These are phyloP conservation scores for Tolmerus cingulatus DNA, from an alignment of 2,888 invertebrate genomes.

Conservation along the genomic window DNA sequence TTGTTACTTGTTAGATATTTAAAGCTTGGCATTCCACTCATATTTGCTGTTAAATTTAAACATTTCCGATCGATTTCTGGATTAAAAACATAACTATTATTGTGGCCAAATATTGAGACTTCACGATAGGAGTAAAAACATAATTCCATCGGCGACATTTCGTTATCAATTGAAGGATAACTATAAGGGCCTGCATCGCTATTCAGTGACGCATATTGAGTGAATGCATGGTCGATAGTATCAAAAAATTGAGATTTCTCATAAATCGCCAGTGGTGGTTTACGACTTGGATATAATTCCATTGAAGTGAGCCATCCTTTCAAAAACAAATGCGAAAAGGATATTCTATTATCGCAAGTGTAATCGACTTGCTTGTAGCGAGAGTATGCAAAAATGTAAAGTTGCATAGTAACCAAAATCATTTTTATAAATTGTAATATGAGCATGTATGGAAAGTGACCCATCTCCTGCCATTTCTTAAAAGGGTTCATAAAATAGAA, in stretches of 20 bases:
- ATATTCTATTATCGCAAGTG: slow-evolving; percentile 88
- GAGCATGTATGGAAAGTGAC: slow-evolving; percentile 95
- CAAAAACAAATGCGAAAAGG: slow-evolving; percentile 93
- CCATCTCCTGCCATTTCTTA: slow-evolving; percentile 94
- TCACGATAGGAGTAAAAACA: slow-evolving; percentile 83
- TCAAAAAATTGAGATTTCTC: slow-evolving; percentile 80
- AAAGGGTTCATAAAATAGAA: slow-evolving; percentile 99
- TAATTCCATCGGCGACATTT: slow-evolving; percentile 75
- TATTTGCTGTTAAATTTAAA: slow-evolving; percentile 68
- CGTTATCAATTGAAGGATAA: slow-evolving; percentile 78
- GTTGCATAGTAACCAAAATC: slow-evolving; percentile 90
- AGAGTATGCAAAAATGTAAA: slow-evolving; percentile 92
- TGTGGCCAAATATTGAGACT: slow-evolving; percentile 85
- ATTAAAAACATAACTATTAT: slow-evolving; percentile 90
- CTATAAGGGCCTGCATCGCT: slow-evolving; percentile 89
- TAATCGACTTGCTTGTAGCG: slow-evolving; percentile 93
- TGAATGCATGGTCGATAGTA: slow-evolving; percentile 83
- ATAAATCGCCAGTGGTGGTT: slow-evolving; percentile 90
- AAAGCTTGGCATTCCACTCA: slow-evolving; percentile 56
- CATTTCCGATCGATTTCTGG: slow-evolving; percentile 75
- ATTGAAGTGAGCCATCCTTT: slow-evolving; percentile 83
- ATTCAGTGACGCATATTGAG: slow-evolving; percentile 76
- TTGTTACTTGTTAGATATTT: slow-evolving; percentile 69
- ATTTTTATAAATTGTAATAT: slow-evolving; percentile 94
- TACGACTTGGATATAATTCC: slow-evolving; percentile 91